These are phyloP conservation scores for Sylvicola cinctus DNA, from an alignment of 2,888 invertebrate genomes.

Conservation along the genomic window DNA sequence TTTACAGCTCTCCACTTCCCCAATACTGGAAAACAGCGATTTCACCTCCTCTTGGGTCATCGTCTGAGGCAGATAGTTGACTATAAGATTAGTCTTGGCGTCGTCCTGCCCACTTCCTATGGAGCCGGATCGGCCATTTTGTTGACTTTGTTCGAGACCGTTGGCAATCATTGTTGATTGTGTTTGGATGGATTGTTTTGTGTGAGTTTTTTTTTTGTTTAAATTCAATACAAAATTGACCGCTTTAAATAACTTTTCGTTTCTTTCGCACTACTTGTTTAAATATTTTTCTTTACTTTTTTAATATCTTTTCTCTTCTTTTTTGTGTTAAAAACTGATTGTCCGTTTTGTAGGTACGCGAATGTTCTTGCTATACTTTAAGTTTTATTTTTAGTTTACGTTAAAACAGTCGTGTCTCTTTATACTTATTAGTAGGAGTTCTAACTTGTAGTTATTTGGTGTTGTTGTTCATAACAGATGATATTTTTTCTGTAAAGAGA, in stretches of 20 bases:
- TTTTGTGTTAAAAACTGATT: background rate
- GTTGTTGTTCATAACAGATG: too few species aligned
- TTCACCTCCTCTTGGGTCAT: conserved; percentile 85
- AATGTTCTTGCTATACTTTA: background rate
- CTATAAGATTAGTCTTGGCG: conserved; percentile 58
- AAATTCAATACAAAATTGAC: background rate
- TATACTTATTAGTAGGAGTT: too few species aligned
- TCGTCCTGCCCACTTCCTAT: conserved; percentile 20
- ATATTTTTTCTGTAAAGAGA: too few species aligned
- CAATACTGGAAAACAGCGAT: conserved; percentile 75
- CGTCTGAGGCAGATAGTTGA: conserved; percentile 83
- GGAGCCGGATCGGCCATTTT: conserved; percentile 15
- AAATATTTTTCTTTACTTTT: background rate
- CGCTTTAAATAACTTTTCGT: background rate
- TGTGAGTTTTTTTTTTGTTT: background rate
- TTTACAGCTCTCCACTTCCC: conserved; percentile 88
- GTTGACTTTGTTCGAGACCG: conserved; percentile 13
- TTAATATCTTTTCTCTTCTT: background rate
- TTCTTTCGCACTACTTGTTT: background rate
- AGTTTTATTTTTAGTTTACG: too few species aligned
- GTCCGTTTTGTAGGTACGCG: background rate
- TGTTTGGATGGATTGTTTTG: background rate
- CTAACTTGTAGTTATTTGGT: too few species aligned
- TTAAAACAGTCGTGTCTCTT: too few species aligned
- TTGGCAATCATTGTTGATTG: conserved; percentile 12